These are phyloP conservation scores for Chrysotoxum bicinctum DNA, from an alignment of 2,888 invertebrate genomes.

Conservation along the genomic window DNA sequence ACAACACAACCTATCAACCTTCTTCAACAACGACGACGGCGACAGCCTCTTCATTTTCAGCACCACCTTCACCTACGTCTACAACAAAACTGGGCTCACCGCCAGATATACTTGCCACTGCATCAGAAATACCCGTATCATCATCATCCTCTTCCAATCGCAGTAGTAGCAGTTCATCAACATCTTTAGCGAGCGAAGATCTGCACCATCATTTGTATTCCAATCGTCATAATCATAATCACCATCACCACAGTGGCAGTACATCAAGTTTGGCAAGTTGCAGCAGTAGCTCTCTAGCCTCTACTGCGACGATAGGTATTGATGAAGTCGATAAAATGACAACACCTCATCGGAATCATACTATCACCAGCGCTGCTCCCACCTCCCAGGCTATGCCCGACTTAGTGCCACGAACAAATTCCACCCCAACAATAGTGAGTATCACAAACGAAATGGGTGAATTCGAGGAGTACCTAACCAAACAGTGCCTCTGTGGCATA, in stretches of 20 bases:
- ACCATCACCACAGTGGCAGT: conserved; percentile 52
- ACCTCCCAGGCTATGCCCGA: conserved; percentile 75
- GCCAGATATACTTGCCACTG: conserved; percentile 63
- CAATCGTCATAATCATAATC: conserved; percentile 27
- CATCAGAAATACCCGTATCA: conserved; percentile 63
- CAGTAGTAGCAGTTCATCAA: conserved; percentile 58
- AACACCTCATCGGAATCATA: conserved; percentile 20
- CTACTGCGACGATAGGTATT: conserved; percentile 53
- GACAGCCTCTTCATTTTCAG: conserved; percentile 40
- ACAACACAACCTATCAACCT: conserved; percentile 45
- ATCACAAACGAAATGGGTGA: conserved; percentile 79
- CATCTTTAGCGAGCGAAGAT: conserved; percentile 56
- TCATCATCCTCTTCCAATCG: conserved; percentile 64
- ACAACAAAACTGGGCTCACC: conserved; percentile 64
- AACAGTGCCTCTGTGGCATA: conserved; percentile 90
- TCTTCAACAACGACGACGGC: conserved; percentile 42
- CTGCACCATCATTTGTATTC: conserved; percentile 57
- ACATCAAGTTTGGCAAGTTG: conserved; percentile 64
- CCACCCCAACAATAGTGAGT: conserved; percentile 58
- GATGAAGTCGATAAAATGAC: conserved; percentile 79
- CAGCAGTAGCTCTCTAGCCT: conserved; percentile 56
- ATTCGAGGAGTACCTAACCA: conserved; percentile 83
- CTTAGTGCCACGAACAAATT: conserved; percentile 74
- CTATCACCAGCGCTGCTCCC: conserved; percentile 36
- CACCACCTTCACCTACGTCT: conserved; percentile 72